A percentile compares a stretch with the other conserved stretches of the same genome.
Conservation (phyloP, 2,797 vertebrate species). For the Cheirogaleus major region DNA sequence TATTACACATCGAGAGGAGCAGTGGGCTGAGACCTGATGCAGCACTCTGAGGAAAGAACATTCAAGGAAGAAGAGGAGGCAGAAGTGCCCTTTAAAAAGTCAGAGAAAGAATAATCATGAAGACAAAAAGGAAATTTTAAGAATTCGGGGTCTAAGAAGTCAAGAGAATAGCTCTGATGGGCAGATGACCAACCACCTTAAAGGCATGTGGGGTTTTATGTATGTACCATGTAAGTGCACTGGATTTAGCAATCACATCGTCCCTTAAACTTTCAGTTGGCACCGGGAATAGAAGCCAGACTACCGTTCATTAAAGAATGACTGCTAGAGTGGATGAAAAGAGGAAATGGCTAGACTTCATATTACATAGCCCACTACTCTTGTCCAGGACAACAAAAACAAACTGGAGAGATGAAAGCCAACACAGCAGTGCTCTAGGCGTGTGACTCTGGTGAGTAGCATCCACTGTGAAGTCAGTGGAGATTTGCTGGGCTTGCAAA, state of each 20-base stretch:
- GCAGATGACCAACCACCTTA: too few species aligned
- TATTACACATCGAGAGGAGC: neutral
- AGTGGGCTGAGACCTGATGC: neutral
- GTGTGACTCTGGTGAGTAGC: accelerated
- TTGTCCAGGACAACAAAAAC: neutral
- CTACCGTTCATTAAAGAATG: neutral
- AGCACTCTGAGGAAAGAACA: neutral
- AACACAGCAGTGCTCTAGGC: neutral
- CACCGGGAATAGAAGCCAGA: neutral
- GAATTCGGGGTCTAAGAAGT: neutral
- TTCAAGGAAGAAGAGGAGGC: neutral
- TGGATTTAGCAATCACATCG: neutral
- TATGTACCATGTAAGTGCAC: neutral
- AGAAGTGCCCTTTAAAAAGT: neutral
- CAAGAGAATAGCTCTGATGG: neutral
- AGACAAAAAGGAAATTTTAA: neutral
- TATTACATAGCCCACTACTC: neutral
- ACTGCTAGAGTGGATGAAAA: neutral
- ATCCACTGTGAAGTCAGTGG: neutral
- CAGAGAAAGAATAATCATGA: neutral
- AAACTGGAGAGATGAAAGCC: neutral
- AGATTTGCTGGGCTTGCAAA: neutral
- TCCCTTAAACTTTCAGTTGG: neutral
- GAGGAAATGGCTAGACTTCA: neutral
- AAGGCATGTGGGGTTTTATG: neutral